A percentile compares a stretch with the other conserved stretches of the same genome.
Evolutionary conservation across 2,113 vertebrate species (phyloP).

Genomic region (Fulica atra): DNA sequence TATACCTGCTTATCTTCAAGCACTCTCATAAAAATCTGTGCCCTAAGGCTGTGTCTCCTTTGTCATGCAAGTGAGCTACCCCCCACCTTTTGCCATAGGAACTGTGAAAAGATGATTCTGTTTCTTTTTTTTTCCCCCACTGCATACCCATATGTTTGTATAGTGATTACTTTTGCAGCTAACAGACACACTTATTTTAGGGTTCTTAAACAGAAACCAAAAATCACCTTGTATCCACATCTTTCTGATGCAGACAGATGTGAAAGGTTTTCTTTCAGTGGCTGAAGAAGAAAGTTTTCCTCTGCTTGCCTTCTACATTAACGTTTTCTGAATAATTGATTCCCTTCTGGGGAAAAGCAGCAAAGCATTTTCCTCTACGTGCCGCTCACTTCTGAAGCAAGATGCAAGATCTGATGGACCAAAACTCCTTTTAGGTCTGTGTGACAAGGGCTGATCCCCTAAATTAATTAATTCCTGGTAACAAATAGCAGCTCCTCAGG

Average conservation of each 20-base stretch:
- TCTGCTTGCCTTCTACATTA: neutral
- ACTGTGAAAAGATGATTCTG: neutral
- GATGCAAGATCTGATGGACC: neutral
- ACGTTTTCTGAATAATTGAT: constrained; percentile 1
- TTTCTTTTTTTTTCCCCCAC: neutral
- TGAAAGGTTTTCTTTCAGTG: neutral
- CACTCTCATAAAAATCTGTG: neutral
- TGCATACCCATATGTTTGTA: neutral
- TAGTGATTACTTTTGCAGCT: neutral
- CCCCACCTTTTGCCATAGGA: neutral
- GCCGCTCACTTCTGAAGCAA: constrained; percentile 1
- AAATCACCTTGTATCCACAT: neutral
- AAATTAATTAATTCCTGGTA: neutral
- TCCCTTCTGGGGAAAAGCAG: constrained; percentile 1
- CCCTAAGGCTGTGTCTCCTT: neutral
- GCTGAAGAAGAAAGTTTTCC: neutral
- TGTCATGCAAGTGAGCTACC: neutral
- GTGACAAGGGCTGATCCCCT: neutral
- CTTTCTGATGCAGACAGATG: neutral
- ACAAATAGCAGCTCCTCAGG: neutral
- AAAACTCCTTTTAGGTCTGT: neutral
- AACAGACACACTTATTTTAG: neutral
- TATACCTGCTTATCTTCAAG: neutral
- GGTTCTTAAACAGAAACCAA: neutral
- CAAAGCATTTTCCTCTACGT: neutral